These are phyloP conservation scores for Potamarius usumacintae DNA, from an alignment of 2,113 vertebrate species.

Conservation along the genomic window DNA sequence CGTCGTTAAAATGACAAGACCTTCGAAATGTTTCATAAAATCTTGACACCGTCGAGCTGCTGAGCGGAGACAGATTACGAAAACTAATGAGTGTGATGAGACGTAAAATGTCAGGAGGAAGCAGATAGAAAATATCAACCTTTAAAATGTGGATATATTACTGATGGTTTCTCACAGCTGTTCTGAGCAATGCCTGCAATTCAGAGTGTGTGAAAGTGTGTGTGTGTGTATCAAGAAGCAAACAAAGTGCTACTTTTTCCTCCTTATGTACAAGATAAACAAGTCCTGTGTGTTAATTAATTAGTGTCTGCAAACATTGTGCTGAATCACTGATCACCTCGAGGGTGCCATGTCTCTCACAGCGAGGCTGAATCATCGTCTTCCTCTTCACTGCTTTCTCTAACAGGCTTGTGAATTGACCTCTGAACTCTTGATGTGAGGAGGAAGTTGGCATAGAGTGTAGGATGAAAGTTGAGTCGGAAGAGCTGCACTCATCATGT, in stretches of 20 bases:
- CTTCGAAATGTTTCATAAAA: slow-evolving; percentile 21
- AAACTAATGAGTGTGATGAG: slow-evolving; percentile 42
- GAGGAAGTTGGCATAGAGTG: not conserved
- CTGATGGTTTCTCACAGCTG: not conserved
- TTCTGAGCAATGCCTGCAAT: slow-evolving; percentile 7
- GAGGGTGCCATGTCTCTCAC: slow-evolving; percentile 45
- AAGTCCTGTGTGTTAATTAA: slow-evolving; percentile 67
- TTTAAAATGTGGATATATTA: slow-evolving; percentile 68
- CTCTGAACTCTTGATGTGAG: not conserved
- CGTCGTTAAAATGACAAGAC: slow-evolving; percentile 8
- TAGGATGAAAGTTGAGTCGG: slow-evolving; percentile 45
- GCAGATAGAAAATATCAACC: slow-evolving; percentile 77
- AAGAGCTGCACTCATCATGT: slow-evolving; percentile 55
- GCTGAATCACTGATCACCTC: slow-evolving; percentile 69
- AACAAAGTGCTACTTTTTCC: slow-evolving; percentile 63
- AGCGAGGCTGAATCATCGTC: not conserved
- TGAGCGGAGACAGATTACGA: slow-evolving; percentile 28
- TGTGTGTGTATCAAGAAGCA: slow-evolving; percentile 62
- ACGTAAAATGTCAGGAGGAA: slow-evolving; percentile 57
- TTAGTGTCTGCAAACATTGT: slow-evolving; percentile 66
- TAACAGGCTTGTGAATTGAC: not conserved
- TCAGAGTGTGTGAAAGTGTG: not conserved
- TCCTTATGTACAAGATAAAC: slow-evolving; percentile 77
- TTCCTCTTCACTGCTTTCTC: not conserved
- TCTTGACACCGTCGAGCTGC: slow-evolving; percentile 1